Conservation (phyloP, 2,797 vertebrate species). For the Simalia tracyae region DNA sequence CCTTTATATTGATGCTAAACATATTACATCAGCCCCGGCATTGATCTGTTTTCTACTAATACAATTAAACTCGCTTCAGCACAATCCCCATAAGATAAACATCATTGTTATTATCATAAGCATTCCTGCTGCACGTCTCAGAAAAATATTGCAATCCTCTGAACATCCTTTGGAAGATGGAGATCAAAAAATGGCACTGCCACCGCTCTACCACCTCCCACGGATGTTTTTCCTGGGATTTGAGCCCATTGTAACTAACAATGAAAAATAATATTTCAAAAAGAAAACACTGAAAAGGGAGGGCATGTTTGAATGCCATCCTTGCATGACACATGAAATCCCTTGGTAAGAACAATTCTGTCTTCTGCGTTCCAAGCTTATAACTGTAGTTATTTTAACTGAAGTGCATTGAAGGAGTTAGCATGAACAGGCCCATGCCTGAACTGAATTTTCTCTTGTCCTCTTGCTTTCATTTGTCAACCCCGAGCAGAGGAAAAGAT, state of each 20-base stretch:
- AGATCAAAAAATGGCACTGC: constrained; percentile 50
- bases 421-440: background rate
- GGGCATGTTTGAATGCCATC: background rate
- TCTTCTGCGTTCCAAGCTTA: constrained; percentile 9
- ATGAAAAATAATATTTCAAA: constrained; percentile 54
- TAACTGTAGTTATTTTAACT: constrained; percentile 2
- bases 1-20: constrained; percentile 79
- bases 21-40: constrained; percentile 73
- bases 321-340: background rate
- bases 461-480: accelerated
- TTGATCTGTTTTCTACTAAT: constrained; percentile 72
- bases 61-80: constrained; percentile 74
- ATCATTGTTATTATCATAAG: constrained; percentile 74
- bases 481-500: background rate
- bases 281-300: constrained; percentile 6
- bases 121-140: constrained; percentile 60
- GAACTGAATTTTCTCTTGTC: background rate
- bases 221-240: constrained; percentile 40
- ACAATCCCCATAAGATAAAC: constrained; percentile 75
- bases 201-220: constrained; percentile 41
- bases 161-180: constrained; percentile 43
- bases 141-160: constrained; percentile 60
- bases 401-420: background rate
- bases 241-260: constrained; percentile 42
- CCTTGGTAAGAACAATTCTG: constrained; percentile 29